Percentiles rank a stretch among this genome's conserved stretches.
Evolutionary conservation across 2,113 vertebrate species (phyloP).

Genomic region (Dendrocopos noguchii): DNA sequence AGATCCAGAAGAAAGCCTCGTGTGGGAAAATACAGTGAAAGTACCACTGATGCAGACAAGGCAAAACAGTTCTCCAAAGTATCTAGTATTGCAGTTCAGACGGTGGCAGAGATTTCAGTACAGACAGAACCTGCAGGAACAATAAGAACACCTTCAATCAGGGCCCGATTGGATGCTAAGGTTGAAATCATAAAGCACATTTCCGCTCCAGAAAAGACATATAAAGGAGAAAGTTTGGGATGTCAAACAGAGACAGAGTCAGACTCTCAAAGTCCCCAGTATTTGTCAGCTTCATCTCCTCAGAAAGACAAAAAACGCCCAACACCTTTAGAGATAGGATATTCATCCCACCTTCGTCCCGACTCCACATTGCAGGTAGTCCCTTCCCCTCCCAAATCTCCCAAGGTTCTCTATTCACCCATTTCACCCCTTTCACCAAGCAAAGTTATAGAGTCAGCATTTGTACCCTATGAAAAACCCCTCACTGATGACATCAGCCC

Average conservation of each 20-base stretch:
- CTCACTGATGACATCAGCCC: slow-evolving; percentile 87
- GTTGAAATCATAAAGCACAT: slow-evolving; percentile 96
- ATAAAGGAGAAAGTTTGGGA: slow-evolving; percentile 91
- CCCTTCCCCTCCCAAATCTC: slow-evolving; percentile 89
- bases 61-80: slow-evolving; percentile 87
- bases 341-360: slow-evolving; percentile 88
- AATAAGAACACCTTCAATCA: slow-evolving; percentile 86
- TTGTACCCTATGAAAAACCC: slow-evolving; percentile 94
- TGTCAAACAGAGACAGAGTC: slow-evolving; percentile 93
- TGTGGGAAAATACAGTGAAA: slow-evolving; percentile 84
- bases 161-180: slow-evolving; percentile 89
- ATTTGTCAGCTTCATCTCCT: slow-evolving; percentile 81
- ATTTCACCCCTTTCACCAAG: slow-evolving; percentile 92
- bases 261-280: slow-evolving; percentile 82
- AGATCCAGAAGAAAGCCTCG: slow-evolving; percentile 88
- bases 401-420: slow-evolving; percentile 91
- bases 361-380: slow-evolving; percentile 88
- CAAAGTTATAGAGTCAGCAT: slow-evolving; percentile 91
- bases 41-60: slow-evolving; percentile 77
- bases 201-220: slow-evolving; percentile 94
- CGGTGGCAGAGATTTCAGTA: slow-evolving; percentile 96
- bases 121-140: slow-evolving; percentile 95
- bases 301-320: slow-evolving; percentile 91
- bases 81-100: slow-evolving; percentile 95
- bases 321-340: slow-evolving; percentile 88